Evolutionary conservation across 2,888 invertebrate species (phyloP).

Genomic region (Antheraea yamamai): DNA sequence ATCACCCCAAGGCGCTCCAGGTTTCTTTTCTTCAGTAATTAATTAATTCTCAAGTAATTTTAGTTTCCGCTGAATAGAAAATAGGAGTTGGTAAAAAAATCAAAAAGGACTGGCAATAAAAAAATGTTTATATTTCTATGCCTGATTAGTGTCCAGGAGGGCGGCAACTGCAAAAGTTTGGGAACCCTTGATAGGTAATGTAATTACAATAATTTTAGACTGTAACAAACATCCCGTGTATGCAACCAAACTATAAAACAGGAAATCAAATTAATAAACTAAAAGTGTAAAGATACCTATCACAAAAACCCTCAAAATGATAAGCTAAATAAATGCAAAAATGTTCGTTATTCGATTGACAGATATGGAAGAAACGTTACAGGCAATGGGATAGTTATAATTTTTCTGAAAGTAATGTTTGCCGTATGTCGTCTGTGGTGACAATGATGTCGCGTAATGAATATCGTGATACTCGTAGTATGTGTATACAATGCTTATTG

Average conservation of each 20-base stretch:
- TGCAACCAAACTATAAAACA: conserved; percentile 19
- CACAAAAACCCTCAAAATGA: not conserved
- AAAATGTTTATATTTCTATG: no score
- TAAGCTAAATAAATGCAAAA: conserved; percentile 3
- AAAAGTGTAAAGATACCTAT: not conserved
- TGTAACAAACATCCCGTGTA: conserved; percentile 21
- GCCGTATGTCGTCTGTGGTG: not conserved
- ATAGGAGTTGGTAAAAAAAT: no score
- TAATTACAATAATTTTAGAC: not conserved
- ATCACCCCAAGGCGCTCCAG: no score
- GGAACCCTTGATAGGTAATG: no score
- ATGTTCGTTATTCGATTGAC: not conserved
- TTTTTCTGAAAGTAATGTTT: not conserved
- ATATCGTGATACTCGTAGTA: no score
- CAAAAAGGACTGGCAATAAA: no score
- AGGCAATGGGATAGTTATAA: not conserved
- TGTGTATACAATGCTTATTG: no score
- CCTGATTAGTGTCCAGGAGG: no score
- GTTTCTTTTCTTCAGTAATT: no score
- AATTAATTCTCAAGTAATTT: no score
- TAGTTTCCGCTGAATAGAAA: no score
- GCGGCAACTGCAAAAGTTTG: no score
- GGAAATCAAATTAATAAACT: not conserved
- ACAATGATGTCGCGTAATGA: not conserved
- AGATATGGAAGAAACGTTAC: not conserved